phyloP scores from a whole-genome alignment of 2,113 vertebrate species.

The Thamnophis sirtalis region DNA sequence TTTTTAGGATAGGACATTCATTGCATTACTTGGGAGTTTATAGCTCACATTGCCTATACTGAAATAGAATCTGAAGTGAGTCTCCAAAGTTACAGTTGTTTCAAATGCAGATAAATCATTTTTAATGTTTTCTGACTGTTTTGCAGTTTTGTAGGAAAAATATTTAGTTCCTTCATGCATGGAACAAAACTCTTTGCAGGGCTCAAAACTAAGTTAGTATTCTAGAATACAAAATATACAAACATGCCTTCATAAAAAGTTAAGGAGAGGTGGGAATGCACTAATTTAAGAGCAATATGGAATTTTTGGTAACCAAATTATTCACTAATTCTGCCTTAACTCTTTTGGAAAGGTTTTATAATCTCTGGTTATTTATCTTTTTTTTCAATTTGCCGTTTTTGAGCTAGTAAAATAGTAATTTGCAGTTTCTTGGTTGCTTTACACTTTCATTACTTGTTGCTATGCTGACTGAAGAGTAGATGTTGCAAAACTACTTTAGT shows the following conservation, averaged over 20 bases:
- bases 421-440: constrained; percentile 32
- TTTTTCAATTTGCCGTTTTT: background rate
- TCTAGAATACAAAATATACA: background rate
- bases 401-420: constrained; percentile 20
- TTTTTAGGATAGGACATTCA: background rate
- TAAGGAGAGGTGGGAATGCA: background rate
- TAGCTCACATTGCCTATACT: constrained; percentile 5
- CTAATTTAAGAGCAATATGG: background rate
- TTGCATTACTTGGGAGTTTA: background rate
- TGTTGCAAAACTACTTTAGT: background rate
- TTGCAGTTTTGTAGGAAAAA: background rate
- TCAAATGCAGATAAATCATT: background rate
- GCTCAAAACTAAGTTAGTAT: background rate
- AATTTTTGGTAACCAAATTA: constrained; percentile 1
- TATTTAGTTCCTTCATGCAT: constrained; percentile 2
- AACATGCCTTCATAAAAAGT: background rate
- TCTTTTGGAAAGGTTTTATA: background rate
- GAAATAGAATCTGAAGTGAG: background rate
- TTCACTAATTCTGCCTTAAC: background rate
- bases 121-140: constrained; percentile 26
- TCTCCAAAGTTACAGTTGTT: background rate
- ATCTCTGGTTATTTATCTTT: background rate
- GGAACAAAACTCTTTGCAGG: background rate
- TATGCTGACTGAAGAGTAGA: background rate
- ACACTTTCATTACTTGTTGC: background rate